Evolutionary conservation across 2,888 invertebrate genomes (phyloP).

Genomic region (Lasioglossum figueresi): DNA sequence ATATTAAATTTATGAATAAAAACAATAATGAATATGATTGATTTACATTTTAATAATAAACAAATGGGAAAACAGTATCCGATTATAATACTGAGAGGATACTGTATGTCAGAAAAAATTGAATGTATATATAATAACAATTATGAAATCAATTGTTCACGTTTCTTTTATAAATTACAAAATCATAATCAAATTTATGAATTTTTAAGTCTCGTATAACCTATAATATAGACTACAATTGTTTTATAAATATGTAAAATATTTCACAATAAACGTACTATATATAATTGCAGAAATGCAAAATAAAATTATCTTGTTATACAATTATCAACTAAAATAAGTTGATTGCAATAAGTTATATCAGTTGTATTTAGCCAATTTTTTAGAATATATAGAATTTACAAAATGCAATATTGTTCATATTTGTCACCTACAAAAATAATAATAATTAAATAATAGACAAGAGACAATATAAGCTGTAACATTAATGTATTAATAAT

Average conservation of each 20-base stretch:
- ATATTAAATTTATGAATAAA: background rate
- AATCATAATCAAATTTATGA: background rate
- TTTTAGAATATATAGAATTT: background rate
- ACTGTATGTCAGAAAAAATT: background rate
- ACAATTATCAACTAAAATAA: background rate
- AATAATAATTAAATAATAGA: background rate
- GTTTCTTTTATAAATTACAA: background rate
- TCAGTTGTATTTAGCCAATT: background rate
- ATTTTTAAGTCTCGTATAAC: background rate
- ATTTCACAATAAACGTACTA: background rate
- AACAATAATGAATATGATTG: background rate
- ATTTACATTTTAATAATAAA: background rate
- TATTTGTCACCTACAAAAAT: background rate
- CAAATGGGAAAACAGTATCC: background rate
- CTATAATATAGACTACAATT: background rate
- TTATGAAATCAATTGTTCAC: background rate
- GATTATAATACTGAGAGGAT: background rate
- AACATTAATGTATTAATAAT: conserved; percentile 11
- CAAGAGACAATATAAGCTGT: background rate
- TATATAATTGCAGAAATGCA: background rate
- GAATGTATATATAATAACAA: background rate
- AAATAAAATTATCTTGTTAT: background rate
- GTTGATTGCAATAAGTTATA: background rate
- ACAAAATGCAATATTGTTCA: background rate
- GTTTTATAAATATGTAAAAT: background rate